Conservation (phyloP, 2,797 vertebrate genomes). For the Saxicola maurus region DNA sequence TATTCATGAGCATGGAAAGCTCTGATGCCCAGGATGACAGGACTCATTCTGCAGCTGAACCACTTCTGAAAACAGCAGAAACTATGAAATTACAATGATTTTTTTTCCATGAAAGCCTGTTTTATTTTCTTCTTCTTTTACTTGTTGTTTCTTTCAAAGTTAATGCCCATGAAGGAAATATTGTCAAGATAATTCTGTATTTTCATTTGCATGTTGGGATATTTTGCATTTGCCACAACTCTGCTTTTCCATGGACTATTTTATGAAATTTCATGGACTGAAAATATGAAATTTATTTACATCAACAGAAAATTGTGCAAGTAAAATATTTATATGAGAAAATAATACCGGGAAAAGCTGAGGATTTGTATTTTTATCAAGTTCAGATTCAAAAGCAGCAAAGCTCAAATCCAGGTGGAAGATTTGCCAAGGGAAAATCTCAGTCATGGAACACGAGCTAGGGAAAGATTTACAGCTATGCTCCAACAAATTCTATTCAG, state of each 20-base stretch:
- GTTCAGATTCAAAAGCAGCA: background rate
- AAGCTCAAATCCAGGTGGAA: background rate
- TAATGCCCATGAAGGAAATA: background rate
- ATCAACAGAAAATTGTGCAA: background rate
- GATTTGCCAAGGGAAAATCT: background rate
- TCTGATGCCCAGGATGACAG: background rate
- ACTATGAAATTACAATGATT: background rate
- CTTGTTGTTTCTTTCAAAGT: background rate
- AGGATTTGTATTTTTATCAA: background rate
- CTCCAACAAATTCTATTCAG: background rate
- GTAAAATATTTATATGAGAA: rapidly evolving
- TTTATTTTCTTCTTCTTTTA: background rate
- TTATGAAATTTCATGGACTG: too few species aligned
- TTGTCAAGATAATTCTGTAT: background rate
- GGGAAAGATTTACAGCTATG: background rate
- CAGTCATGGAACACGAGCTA: background rate
- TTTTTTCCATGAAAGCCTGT: background rate
- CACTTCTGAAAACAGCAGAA: background rate
- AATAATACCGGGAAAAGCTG: background rate
- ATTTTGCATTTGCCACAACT: background rate
- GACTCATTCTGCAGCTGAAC: background rate
- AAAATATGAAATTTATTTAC: background rate
- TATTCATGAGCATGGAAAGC: background rate
- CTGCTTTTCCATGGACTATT: background rate
- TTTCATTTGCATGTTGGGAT: background rate